Conservation (phyloP, 2,888 invertebrate genomes). For the Drosophila testacea region DNA sequence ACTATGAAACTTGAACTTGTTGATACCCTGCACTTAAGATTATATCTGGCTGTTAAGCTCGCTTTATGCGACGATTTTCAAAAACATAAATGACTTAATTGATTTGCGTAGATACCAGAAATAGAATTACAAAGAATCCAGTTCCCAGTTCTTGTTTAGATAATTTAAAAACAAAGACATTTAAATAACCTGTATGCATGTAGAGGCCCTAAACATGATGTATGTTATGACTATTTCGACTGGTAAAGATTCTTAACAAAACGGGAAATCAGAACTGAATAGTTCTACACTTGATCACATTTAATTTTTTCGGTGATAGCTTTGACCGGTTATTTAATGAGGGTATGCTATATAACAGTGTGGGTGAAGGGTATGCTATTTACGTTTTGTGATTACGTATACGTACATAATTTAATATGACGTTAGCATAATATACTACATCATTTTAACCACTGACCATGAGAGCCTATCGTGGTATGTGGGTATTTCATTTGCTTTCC, state of each 20-base stretch:
- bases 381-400: conserved; percentile 5
- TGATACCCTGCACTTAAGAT: background rate
- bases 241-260: background rate
- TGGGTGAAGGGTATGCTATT: background rate
- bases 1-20: conserved; percentile 5
- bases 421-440: conserved; percentile 5
- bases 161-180: background rate
- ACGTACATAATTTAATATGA: conserved; percentile 42
- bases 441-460: conserved; percentile 46
- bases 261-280: conserved; percentile 1
- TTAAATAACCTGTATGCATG: conserved; percentile 46
- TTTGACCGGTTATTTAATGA: background rate
- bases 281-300: background rate
- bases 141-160: conserved; percentile 1
- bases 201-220: conserved; percentile 20
- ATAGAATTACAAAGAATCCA: conserved; percentile 13
- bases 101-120: background rate
- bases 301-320: background rate
- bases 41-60: background rate
- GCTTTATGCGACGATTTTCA: no score
- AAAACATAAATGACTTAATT: background rate
- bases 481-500: conserved; percentile 27
- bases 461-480: conserved; percentile 38
- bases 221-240: background rate
- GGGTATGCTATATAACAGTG: background rate